Evolutionary conservation across 2,797 vertebrate genomes (phyloP).

Genomic region (Phrynocephalus vlangalii): DNA sequence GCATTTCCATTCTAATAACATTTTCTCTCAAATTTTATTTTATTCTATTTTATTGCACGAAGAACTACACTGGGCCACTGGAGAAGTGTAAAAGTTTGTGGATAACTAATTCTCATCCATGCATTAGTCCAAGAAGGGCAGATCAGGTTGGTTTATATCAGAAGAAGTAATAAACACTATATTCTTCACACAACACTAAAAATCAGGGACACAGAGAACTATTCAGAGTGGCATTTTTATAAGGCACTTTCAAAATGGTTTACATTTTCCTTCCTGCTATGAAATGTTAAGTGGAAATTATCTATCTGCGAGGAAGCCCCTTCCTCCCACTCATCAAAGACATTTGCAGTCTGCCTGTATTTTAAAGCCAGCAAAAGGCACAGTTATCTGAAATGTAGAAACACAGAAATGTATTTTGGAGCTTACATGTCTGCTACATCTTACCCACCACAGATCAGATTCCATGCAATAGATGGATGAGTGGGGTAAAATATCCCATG

Average conservation of each 20-base stretch:
- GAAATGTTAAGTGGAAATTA: background rate
- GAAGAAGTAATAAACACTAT: background rate
- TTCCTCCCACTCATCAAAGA: background rate
- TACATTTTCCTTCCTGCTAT: background rate
- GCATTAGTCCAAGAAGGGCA: background rate
- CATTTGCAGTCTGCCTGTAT: background rate
- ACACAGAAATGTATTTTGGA: background rate
- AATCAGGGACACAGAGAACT: background rate
- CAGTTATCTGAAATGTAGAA: background rate
- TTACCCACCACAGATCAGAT: background rate
- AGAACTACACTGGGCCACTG: background rate
- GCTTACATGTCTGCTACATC: background rate
- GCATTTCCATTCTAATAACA: too few species aligned
- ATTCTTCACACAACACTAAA: background rate
- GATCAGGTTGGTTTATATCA: background rate
- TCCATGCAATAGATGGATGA: background rate
- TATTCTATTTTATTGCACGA: too few species aligned
- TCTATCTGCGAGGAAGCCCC: background rate
- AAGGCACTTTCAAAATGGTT: background rate
- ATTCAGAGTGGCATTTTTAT: background rate
- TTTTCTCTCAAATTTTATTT: too few species aligned
- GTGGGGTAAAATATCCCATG: background rate
- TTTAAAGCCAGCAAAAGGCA: background rate
- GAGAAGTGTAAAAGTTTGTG: background rate
- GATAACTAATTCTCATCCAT: background rate